Percentiles rank a stretch among this genome's conserved stretches.
Conservation (phyloP, 64 coral and sea anemone species). For the Trachythela sp. region DNA sequence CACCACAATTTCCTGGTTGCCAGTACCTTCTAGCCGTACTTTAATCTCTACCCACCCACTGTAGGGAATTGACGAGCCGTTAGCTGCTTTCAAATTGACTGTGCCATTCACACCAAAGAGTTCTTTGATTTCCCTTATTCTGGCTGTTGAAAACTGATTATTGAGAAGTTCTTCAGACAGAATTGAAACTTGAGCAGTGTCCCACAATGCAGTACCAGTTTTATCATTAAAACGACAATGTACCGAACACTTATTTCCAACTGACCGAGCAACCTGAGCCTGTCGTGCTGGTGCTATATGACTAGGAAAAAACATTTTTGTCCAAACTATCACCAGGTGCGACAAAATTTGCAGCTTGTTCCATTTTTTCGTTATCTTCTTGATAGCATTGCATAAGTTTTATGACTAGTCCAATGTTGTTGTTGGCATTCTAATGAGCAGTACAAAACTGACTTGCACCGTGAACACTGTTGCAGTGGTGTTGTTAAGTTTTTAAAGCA, state of each 20-base stretch:
- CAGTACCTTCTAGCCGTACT: too few relatives aligned
- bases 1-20: too few relatives aligned
- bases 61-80: too few relatives aligned
- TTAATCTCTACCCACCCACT: too few relatives aligned
- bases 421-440: too few relatives aligned
- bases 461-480: too few relatives aligned
- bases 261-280: neutral
- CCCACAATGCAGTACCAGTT: constrained; percentile 4
- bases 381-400: constrained; percentile 19
- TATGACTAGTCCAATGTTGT: constrained; percentile 15
- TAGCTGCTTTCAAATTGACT: constrained; percentile 59
- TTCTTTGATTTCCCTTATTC: constrained; percentile 48
- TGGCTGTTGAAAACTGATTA: constrained; percentile 2
- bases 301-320: too few relatives aligned
- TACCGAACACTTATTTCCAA: neutral
- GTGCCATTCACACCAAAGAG: constrained; percentile 44
- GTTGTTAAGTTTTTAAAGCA: too few relatives aligned
- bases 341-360: too few relatives aligned
- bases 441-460: too few relatives aligned
- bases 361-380: neutral
- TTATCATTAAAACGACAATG: neutral
- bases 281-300: too few relatives aligned
- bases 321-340: too few relatives aligned
- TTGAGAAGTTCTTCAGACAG: constrained; percentile 43
- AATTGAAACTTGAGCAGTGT: constrained; percentile 67